Evolutionary conservation across 2,888 invertebrate genomes (phyloP).

Genomic region (Cremastobaeus sp.): DNA sequence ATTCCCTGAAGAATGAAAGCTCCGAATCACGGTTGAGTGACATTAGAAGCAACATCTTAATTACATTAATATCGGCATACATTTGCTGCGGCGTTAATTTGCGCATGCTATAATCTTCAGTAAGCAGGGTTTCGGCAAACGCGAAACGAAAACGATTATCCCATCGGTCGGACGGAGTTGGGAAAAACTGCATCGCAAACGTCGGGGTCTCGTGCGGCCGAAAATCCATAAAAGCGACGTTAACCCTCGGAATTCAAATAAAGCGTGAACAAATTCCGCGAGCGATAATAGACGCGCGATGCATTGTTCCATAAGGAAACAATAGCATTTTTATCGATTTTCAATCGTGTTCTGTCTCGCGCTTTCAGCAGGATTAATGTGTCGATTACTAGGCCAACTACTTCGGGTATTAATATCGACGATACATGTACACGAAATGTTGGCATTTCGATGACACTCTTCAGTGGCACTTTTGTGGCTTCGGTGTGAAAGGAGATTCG

Average conservation of each 20-base stretch:
- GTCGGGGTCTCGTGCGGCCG: constrained; percentile 4
- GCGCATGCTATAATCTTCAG: neutral
- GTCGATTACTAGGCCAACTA: constrained; percentile 56
- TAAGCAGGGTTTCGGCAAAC: no score
- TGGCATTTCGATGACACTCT: constrained; percentile 53
- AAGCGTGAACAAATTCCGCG: constrained; percentile 38
- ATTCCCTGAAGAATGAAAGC: constrained; percentile 37
- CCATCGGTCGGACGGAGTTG: no score
- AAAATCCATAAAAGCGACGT: constrained; percentile 34
- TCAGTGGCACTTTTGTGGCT: constrained; percentile 28
- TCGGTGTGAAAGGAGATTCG: constrained; percentile 44
- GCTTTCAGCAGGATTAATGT: constrained; percentile 44
- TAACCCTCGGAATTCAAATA: constrained; percentile 24
- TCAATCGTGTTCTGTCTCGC: constrained; percentile 38
- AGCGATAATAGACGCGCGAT: constrained; percentile 11
- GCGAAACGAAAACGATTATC: no score
- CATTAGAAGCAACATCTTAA: constrained; percentile 19
- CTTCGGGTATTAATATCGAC: constrained; percentile 54
- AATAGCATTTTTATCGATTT: constrained; percentile 56
- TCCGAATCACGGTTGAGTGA: constrained; percentile 27
- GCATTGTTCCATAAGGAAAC: constrained; percentile 17
- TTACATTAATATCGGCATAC: constrained; percentile 38
- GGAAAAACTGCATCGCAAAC: no score
- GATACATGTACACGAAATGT: constrained; percentile 50
- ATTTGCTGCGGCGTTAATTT: constrained; percentile 10